Evolutionary conservation across 2,888 invertebrate genomes (phyloP), one percentile per base, ranked within the genome.

Genomic region (Drosophila rellima): DNA sequence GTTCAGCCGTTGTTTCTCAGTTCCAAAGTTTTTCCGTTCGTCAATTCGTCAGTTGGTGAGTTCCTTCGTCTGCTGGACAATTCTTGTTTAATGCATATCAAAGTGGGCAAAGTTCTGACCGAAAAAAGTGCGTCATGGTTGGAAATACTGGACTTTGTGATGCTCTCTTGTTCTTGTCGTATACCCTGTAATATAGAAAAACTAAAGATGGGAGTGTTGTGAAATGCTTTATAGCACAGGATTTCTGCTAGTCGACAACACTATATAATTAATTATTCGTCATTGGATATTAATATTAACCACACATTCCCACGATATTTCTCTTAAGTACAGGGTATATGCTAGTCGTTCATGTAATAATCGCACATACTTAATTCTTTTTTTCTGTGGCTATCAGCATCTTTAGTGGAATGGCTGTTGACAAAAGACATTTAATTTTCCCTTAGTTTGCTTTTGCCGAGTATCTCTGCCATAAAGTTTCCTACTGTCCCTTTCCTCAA

Each of bases 361-460:
- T 31, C n/a, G 10, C 11, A n/a, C 42, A 15, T 11, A 3, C n/a
- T 31, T 18, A 45, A 45, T 60, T 20, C 35, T 56, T 40, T 40
- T 42, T 52, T 62, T 62, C 60, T 57, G 59, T 42, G 59, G 23
- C 70, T 70, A 74, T 77, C 75, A 60, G 63, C 60, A 61, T 75
- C 75, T 78, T 75, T 57, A 51, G 48, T 55, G 78, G 52, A 61
- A 64, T 78, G 85, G 69, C 80, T 88, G 88, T 83, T 83, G 82
- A 88, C 83, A 83, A 83, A 83, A 85, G 82, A 88, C 83, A 83
- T 83, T 83, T 83, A 83, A 83, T 83, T 83, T 83, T 82, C 72
- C 79, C 78, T 74, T 74, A 79, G 86, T 82, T 76, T 82, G 79
- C 74, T 71, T 80, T 80, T 54, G 72, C 64, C 63, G 61, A 70